A percentile compares a stretch with the other conserved stretches of the same genome.
Conservation (phyloP, 1,140 invertebrate genomes). For the Arion vulgaris region DNA sequence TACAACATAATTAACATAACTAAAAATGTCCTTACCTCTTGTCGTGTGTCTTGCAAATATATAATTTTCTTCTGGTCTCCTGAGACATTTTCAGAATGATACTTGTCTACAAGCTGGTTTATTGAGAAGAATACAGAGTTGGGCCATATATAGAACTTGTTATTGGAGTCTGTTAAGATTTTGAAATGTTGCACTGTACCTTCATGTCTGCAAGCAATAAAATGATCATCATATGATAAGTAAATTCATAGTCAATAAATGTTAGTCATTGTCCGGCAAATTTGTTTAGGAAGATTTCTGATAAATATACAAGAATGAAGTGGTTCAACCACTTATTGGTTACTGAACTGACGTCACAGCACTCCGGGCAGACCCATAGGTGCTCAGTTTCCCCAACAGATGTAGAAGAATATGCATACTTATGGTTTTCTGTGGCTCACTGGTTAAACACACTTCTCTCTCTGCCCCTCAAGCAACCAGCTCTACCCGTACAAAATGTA, state of each 20-base stretch:
- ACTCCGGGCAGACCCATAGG: too few species aligned
- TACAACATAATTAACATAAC: neutral
- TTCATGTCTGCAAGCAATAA: constrained; percentile 26
- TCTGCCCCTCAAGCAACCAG: too few species aligned
- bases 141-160: constrained; percentile 38
- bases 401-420: too few species aligned
- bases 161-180: constrained; percentile 33
- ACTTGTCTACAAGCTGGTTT: constrained; percentile 31
- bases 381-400: too few species aligned
- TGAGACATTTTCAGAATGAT: constrained; percentile 28
- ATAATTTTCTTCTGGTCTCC: constrained; percentile 16
- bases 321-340: neutral
- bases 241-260: too few species aligned
- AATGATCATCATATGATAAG: neutral
- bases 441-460: too few species aligned
- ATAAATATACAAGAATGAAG: neutral
- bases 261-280: too few species aligned
- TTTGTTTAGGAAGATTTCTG: too few species aligned
- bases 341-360: neutral
- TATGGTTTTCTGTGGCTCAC: too few species aligned
- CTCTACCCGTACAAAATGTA: too few species aligned
- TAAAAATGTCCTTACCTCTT: constrained; percentile 14
- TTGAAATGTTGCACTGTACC: constrained; percentile 40
- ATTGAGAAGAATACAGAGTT: constrained; percentile 35
- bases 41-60: constrained; percentile 21